These are phyloP conservation scores for Oceanites oceanicus DNA, from an alignment of 2,113 vertebrate species.

Conservation along the genomic window DNA sequence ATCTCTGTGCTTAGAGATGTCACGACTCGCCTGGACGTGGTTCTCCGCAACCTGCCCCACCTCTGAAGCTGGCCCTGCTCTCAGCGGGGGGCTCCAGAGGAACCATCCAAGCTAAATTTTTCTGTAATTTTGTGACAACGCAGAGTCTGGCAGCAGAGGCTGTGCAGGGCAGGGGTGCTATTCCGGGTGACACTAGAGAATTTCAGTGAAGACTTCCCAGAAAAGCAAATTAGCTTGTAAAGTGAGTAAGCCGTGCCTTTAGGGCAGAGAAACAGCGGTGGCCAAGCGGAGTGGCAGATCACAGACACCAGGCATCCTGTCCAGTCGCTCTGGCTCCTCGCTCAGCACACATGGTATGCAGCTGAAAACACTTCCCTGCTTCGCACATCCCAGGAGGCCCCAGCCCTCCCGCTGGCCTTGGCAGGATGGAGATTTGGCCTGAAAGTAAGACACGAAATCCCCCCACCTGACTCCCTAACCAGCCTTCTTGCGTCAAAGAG, in stretches of 20 bases:
- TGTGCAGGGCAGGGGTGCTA: background rate
- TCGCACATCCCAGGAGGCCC: background rate
- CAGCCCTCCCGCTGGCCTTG: background rate
- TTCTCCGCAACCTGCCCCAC: background rate
- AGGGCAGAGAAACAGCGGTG: background rate
- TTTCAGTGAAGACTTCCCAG: background rate
- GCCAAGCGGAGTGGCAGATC: background rate
- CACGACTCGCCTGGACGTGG: accelerated
- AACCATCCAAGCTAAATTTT: background rate
- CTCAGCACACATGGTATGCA: background rate
- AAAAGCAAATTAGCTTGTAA: background rate
- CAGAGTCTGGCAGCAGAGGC: background rate
- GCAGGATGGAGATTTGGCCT: background rate
- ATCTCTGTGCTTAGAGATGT: no score
- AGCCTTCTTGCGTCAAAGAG: background rate
- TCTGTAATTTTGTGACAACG: background rate
- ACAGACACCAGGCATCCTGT: background rate
- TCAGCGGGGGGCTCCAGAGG: background rate
- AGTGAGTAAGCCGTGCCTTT: background rate
- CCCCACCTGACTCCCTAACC: background rate
- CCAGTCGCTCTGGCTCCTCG: background rate
- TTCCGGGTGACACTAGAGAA: background rate
- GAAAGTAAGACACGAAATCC: background rate
- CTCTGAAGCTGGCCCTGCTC: background rate
- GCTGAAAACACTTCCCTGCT: background rate